Conservation (phyloP, 2,888 invertebrate genomes). For the Brachypterus glaber region DNA sequence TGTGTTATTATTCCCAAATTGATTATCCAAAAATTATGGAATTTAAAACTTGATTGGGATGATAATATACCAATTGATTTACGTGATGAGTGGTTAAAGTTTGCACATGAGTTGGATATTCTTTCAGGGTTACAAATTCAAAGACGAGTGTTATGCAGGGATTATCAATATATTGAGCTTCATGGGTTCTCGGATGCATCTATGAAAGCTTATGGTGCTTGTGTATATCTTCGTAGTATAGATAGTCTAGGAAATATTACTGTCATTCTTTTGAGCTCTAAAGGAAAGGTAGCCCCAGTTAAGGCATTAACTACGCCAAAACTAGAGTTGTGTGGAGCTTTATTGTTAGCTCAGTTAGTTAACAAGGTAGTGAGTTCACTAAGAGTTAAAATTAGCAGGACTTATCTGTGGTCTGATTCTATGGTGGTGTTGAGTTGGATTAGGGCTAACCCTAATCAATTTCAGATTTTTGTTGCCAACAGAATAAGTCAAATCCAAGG, state of each 20-base stretch:
- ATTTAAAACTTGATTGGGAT: slow-evolving; percentile 8
- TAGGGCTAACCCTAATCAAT: background rate
- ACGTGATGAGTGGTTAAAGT: slow-evolving; percentile 2
- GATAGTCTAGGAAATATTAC: background rate
- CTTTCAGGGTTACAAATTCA: slow-evolving; percentile 8
- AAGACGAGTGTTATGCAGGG: slow-evolving; percentile 1
- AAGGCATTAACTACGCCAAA: background rate
- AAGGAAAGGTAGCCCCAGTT: slow-evolving; percentile 4
- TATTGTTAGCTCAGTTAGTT: background rate
- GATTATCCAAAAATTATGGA: slow-evolving; percentile 12
- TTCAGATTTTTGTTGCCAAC: background rate
- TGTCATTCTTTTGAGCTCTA: slow-evolving; percentile 14
- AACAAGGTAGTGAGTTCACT: background rate
- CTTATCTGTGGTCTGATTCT: background rate
- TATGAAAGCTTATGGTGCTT: slow-evolving; percentile 5
- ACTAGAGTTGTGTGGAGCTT: slow-evolving; percentile 1
- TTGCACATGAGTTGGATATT: slow-evolving; percentile 1
- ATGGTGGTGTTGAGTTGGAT: background rate
- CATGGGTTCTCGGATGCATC: slow-evolving; percentile 11
- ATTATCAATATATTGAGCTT: background rate
- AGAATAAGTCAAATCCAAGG: background rate
- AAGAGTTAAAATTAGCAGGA: background rate
- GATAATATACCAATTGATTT: slow-evolving; percentile 10
- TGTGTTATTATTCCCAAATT: slow-evolving; percentile 10
- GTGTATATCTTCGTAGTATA: slow-evolving; percentile 5